Evolutionary conservation across 2,888 invertebrate genomes (phyloP).

Genomic region (Cheilosia soror): DNA sequence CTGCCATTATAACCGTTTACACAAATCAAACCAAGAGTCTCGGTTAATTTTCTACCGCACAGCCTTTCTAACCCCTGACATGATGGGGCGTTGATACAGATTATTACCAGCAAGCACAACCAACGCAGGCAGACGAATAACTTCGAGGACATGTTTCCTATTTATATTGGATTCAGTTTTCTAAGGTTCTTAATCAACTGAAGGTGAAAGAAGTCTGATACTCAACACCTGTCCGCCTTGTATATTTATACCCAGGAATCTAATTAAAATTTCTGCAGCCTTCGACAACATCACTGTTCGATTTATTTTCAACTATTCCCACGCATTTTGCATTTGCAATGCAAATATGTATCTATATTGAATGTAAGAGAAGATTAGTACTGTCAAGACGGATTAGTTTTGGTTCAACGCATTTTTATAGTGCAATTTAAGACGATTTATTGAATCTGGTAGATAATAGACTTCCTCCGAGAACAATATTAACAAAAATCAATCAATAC

Average conservation of each 20-base stretch:
- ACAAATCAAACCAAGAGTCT: slow-evolving; percentile 76
- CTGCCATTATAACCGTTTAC: slow-evolving; percentile 76
- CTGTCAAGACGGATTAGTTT: too few relatives aligned
- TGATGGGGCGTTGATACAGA: neutral
- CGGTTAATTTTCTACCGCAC: slow-evolving; percentile 77
- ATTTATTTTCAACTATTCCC: neutral
- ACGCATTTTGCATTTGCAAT: neutral
- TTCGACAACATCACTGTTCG: neutral
- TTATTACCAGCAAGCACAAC: slow-evolving; percentile 3
- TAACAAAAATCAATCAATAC: too few relatives aligned
- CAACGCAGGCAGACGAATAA: neutral
- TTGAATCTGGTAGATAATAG: too few relatives aligned
- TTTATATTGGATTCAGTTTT: neutral
- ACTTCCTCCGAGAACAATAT: too few relatives aligned
- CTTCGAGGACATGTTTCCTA: slow-evolving; percentile 6
- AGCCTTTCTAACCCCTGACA: neutral
- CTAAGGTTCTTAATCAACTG: neutral
- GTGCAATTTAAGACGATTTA: too few relatives aligned
- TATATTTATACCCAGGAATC: slow-evolving; percentile 17
- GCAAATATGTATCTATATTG: neutral
- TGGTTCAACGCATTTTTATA: too few relatives aligned
- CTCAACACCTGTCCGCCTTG: neutral
- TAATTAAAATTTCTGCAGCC: neutral
- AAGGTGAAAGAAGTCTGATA: slow-evolving; percentile 22
- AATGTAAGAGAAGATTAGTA: too few relatives aligned